Base-by-base conservation (phyloP, 1,140 invertebrate species). In the Calosoma granatense region DNA sequence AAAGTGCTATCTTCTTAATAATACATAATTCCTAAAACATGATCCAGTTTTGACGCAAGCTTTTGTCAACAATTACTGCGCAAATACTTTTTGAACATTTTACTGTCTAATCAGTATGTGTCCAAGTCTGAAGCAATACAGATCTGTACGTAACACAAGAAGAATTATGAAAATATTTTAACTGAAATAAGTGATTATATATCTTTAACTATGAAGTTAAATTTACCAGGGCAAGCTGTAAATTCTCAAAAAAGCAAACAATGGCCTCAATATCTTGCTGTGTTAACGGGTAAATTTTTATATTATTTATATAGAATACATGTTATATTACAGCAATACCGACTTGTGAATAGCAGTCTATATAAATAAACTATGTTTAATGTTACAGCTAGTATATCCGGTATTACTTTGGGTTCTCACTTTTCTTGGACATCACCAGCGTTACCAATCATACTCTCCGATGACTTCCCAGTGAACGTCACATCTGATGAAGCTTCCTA, bases 401-500 rank as follows among this genome's bases (percentile, higher is more conserved):
- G 9, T 4, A 12, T 47, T 17, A 4, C 41, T 47, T 17, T 9
- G 9, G 41, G 41, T 17, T 11, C 17, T 9, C 41, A 47, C 17
- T 51, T 54, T 14, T 26, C 59, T 9, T 60, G 59, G 59, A 23
- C 56, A 21, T 58, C 56, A 21, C 59, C 59, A 20, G 54, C 59
- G 3, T 54, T 60, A 3, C 59, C 59, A 55, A 55, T 55, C 20
- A 22, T 60, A 15, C 14, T 60, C 9, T 55, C 53, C 14, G 11
- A 30, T 19, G 59, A 60, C n/a, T 60, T 23, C 21, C 55, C 56
- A 15, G 11, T 22, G 11, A 51, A 57, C 51, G 52, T 62, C 12
- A 61, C 57, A 1, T 59, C 58, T 47, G 56, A 62, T 22, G 43
- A 62, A 58, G 58, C 56, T n/a, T 58, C 59, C 1, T 62, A 60